Conservation (phyloP, 1,140 invertebrate species). For the Temnothorax curvispinosus region DNA sequence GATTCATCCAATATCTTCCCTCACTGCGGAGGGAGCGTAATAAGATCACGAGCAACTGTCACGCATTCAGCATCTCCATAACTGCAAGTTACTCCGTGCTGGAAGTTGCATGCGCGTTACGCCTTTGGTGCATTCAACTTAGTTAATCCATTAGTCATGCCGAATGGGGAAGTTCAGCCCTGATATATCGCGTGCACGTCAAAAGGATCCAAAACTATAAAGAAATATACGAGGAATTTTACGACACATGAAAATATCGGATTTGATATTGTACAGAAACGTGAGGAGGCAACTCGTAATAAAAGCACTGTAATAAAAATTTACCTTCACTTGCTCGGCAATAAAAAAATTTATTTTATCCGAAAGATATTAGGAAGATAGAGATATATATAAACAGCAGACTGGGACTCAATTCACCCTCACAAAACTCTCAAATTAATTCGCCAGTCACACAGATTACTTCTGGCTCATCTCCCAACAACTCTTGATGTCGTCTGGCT, state of each 20-base stretch:
- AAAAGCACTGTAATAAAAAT: not conserved
- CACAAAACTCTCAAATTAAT: constrained; percentile 10
- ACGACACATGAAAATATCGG: not conserved
- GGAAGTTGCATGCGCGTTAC: constrained; percentile 6
- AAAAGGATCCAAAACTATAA: not conserved
- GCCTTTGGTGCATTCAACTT: constrained; percentile 26
- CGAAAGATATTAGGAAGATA: not conserved
- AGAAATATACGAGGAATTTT: not conserved
- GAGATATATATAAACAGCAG: not conserved
- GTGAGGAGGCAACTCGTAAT: too few relatives aligned
- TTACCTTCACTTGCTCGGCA: not conserved
- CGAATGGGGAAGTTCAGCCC: constrained; percentile 2
- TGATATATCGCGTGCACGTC: not conserved
- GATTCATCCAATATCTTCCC: constrained; percentile 29
- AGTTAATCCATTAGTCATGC: constrained; percentile 43
- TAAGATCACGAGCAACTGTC: constrained; percentile 31
- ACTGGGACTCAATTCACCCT: not conserved
- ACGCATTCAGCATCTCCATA: constrained; percentile 26
- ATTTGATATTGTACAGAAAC: not conserved
- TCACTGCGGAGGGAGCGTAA: not conserved
- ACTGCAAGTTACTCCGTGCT: constrained; percentile 6
- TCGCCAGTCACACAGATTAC: not conserved
- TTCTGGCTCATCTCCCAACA: not conserved
- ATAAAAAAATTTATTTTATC: constrained; percentile 6
- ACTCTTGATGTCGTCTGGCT: not conserved